Conservation (phyloP, 2,797 vertebrate species). For the Uromys caudimaculatus region DNA sequence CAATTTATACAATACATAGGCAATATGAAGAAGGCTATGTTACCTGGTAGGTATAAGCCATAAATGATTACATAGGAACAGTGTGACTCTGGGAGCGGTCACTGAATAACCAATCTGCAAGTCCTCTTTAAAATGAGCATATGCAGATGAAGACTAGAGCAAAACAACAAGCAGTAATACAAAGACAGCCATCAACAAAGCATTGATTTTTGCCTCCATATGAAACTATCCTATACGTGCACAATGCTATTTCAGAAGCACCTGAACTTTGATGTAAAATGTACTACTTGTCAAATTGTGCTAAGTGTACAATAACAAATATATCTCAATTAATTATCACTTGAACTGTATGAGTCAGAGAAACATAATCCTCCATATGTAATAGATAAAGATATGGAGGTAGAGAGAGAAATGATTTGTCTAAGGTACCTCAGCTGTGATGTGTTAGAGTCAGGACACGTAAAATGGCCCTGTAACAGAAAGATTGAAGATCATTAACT, state of each 20-base stretch:
- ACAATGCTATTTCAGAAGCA: neutral
- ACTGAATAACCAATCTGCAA: constrained; percentile 22
- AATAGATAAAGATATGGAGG: neutral
- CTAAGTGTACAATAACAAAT: neutral
- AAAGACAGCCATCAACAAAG: neutral
- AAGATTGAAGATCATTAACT: neutral
- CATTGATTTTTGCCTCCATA: neutral
- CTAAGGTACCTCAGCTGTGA: neutral
- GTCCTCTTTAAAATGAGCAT: neutral
- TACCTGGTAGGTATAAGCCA: neutral
- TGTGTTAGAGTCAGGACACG: neutral
- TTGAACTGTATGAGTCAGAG: neutral
- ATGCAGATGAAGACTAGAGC: neutral
- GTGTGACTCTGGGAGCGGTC: constrained; percentile 10
- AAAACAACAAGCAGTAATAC: neutral
- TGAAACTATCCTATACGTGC: neutral
- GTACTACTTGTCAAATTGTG: neutral
- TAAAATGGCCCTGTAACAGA: neutral
- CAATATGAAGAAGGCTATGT: constrained; percentile 37
- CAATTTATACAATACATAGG: neutral
- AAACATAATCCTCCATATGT: neutral
- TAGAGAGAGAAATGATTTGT: neutral
- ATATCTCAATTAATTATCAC: constrained; percentile 11
- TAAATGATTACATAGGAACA: neutral
- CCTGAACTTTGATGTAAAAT: neutral